Evolutionary conservation across 2,888 invertebrate species (phyloP), one percentile per base, ranked within the genome.

Genomic region (Nymphalis urticae): DNA sequence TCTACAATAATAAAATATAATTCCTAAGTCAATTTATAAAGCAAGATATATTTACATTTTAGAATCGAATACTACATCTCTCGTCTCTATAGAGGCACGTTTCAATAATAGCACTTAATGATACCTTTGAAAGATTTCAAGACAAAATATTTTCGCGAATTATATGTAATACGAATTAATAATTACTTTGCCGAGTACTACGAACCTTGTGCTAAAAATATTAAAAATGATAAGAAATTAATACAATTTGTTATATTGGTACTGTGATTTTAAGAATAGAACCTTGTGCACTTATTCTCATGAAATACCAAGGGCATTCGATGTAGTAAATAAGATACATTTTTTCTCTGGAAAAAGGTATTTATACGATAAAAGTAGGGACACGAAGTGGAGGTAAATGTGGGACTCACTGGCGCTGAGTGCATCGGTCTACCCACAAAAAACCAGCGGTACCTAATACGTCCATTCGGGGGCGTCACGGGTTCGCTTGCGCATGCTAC

Each of bases 191-290:
- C 58, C 42, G 27, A 58, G 19, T 50, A 62, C 42, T 50, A 13
- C 3, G 13, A 59, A 54, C 70, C 70, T 70, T 66, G 69, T 64
- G 48, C 63, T 63, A 66, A 70, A 70, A 66, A 66, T 60, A 66
- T 53, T 59, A n/a, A 53, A 42, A 69, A 47, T 70, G 66, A 70
- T 69, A 69, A 66, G 63, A 61, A 8, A 27, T 42, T 32, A 65
- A 53, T 61, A 63, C 4, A 63, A 66, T 66, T 70, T 59, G 54
- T 66, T 70, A 48, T 51, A 60, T 61, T 54, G 54, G 51, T 70
- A 53, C 56, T 13, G 21, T 59, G 54, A 21, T 63, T 16, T 21
- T 51, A 68, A 68, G 63, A 68, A 68, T 63, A 64, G 64, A 36
- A 50, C 32, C 48, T 6, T 62, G 32, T 17, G 17, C n/a, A 17